Conservation (phyloP, 1,140 invertebrate genomes). For the Caenorhabditis inopinata region DNA sequence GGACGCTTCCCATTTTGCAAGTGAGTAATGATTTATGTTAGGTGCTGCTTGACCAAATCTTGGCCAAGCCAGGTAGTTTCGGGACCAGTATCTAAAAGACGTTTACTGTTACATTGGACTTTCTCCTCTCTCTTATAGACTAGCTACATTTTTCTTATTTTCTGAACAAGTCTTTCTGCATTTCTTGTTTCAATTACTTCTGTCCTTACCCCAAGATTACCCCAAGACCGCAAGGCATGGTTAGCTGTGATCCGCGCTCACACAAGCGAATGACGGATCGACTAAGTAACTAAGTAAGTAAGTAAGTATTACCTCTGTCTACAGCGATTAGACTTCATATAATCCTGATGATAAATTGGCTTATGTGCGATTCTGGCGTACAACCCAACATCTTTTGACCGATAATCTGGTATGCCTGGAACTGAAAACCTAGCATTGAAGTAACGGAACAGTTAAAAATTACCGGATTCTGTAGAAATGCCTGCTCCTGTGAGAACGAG, state of each 20-base stretch:
- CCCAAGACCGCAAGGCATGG: no score
- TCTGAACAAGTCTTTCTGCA: no score
- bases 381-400: constrained; percentile 85
- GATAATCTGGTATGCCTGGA: constrained; percentile 74
- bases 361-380: constrained; percentile 80
- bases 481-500: constrained; percentile 86
- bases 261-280: no score
- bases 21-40: constrained; percentile 69
- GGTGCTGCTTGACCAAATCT: constrained; percentile 70
- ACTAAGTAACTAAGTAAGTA: no score
- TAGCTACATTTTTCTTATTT: no score
- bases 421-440: background rate
- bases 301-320: constrained; percentile 70
- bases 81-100: constrained; percentile 80
- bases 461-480: constrained; percentile 87
- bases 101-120: no score
- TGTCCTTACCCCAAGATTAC: no score
- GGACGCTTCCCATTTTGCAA: constrained; percentile 70
- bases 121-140: no score
- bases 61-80: constrained; percentile 90
- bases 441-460: constrained; percentile 67
- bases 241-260: no score
- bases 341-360: constrained; percentile 81
- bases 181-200: no score
- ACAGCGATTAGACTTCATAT: constrained; percentile 74